Evolutionary conservation across 2,888 invertebrate species (phyloP).

Genomic region (Endomychus coccineus): DNA sequence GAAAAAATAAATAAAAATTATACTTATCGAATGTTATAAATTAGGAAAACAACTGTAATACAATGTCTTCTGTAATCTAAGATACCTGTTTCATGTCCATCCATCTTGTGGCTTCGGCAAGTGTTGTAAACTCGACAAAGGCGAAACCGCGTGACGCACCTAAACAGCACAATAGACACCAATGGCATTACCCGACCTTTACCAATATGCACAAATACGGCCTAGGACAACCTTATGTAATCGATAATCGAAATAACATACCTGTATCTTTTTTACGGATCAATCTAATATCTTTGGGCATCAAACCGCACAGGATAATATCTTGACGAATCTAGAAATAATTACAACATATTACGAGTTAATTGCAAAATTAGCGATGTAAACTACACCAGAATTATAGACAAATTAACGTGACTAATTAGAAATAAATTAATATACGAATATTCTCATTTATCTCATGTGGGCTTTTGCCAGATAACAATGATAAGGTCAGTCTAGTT

Average conservation of each 20-base stretch:
- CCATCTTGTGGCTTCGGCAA: slow-evolving; percentile 82
- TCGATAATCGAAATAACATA: slow-evolving; percentile 42
- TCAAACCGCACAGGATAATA: slow-evolving; percentile 64
- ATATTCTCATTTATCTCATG: too few relatives aligned
- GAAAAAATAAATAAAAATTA: slow-evolving; percentile 16
- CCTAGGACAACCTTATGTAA: slow-evolving; percentile 35
- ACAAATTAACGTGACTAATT: too few relatives aligned
- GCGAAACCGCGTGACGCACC: slow-evolving; percentile 85
- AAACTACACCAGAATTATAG: neutral
- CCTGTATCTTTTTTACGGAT: slow-evolving; percentile 81
- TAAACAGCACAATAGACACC: slow-evolving; percentile 59
- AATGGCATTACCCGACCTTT: slow-evolving; percentile 43
- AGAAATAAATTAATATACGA: slow-evolving; percentile 9
- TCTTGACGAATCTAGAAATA: slow-evolving; percentile 66
- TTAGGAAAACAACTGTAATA: slow-evolving; percentile 19
- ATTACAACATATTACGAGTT: slow-evolving; percentile 17
- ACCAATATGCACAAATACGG: slow-evolving; percentile 53
- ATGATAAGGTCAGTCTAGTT: too few relatives aligned
- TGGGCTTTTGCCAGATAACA: too few relatives aligned
- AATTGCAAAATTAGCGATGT: neutral
- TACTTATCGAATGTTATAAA: slow-evolving; percentile 24
- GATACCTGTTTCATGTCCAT: slow-evolving; percentile 86
- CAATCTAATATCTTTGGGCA: slow-evolving; percentile 72
- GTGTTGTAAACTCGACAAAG: slow-evolving; percentile 88
- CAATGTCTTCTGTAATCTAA: slow-evolving; percentile 36